Evolutionary conservation across 1,140 invertebrate genomes (phyloP), one percentile per base, ranked within the genome.

Genomic region (Heliothis virescens): DNA sequence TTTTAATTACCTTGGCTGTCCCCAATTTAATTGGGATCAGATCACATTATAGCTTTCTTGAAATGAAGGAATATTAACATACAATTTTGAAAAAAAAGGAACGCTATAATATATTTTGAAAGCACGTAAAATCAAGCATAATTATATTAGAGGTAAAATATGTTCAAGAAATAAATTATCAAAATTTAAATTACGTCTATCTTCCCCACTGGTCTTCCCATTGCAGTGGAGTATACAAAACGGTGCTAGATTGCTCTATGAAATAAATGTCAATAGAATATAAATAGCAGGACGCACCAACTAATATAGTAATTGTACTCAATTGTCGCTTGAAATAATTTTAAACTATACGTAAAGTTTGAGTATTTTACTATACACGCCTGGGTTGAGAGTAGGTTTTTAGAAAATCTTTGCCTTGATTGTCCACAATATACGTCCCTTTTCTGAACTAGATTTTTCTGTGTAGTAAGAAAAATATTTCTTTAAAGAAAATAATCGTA

Each of bases 161-260:
- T 41, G 16, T 53, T 53, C 15, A 3, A n/a, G n/a, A n/a, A 26
- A 26, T 1, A 26, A 26, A 53, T n/a, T n/a, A 4, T 53, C 7
- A 1, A n/a, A 0, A 53, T n/a, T 53, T 1, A n/a, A 15, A 53
- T 53, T 53, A 3, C 3, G 52, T 7, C 15, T 1, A n/a, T 53
- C 26, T 29, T 29, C 12, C 11, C 11, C 57, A 3, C 21, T 7
- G 21, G 13, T 29, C 4, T 60, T 11, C 26, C 21, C 21, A 11
- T 52, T 48, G 41, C 12, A n/a, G 13, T 11, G 41, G 62, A 53
- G 79, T 74, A 83, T 80, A 83, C 65, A 83, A 55, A 62, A 83
- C 69, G 84, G 84, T 85, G 84, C 84, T 85, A 83, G 78, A 59
- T 50, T 34, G 50, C 74, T 76, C 74, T 59, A 80, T 55, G 47